phyloP scores from a whole-genome alignment of 2,797 vertebrate genomes.

The Sitta carolinensis region DNA sequence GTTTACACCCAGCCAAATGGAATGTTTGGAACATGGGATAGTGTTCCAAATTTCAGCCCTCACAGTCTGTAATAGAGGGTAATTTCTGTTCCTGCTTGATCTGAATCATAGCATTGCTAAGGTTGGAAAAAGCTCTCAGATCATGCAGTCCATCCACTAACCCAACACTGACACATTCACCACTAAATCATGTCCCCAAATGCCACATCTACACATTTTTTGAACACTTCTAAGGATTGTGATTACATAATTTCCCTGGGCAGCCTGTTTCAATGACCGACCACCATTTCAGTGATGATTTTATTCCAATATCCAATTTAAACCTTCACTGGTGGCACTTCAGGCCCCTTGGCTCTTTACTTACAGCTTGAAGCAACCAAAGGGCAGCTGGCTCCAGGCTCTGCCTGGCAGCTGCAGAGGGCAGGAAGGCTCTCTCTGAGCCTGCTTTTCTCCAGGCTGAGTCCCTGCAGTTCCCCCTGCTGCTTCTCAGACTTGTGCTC shows the following conservation, averaged over 20 bases:
- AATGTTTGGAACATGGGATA: not conserved
- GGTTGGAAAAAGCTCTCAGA: not conserved
- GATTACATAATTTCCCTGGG: not conserved
- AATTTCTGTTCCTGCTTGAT: not conserved
- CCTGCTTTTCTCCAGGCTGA: not conserved
- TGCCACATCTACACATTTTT: not conserved
- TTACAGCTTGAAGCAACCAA: not conserved
- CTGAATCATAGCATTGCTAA: not conserved
- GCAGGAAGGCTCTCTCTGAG: accelerated
- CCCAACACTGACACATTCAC: not conserved
- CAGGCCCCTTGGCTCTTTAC: not conserved
- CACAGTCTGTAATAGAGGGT: not conserved
- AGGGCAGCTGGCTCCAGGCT: not conserved
- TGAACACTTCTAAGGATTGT: not conserved
- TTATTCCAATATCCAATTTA: not conserved
- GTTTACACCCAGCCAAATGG: not conserved
- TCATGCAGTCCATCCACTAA: not conserved
- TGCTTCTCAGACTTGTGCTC: not conserved
- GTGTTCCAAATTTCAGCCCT: not conserved
- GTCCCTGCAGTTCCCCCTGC: not conserved
- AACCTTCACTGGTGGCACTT: not conserved
- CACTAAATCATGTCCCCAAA: not conserved
- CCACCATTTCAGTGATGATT: not conserved
- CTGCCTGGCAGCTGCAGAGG: not conserved
- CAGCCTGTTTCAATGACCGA: not conserved